Evolutionary conservation across 1,140 invertebrate species (phyloP).

Genomic region (Idris sp.): DNA sequence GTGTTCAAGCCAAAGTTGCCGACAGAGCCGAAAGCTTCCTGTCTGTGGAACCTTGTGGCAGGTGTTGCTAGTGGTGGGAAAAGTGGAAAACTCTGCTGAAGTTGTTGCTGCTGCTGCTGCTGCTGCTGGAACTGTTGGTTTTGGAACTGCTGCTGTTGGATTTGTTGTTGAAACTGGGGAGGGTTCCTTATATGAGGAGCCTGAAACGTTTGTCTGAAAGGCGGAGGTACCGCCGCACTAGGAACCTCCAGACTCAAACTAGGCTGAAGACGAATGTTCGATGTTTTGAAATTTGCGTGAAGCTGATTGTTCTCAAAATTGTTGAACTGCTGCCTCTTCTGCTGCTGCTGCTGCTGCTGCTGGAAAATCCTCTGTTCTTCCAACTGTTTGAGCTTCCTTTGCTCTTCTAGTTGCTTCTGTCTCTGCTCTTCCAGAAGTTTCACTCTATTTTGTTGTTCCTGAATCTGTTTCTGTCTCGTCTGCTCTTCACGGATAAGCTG

Average conservation of each 20-base stretch:
- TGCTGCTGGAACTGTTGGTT: no score
- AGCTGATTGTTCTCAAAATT: slow-evolving; percentile 67
- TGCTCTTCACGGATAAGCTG: slow-evolving; percentile 76
- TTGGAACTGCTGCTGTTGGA: no score
- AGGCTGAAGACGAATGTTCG: slow-evolving; percentile 72
- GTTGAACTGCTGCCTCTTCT: slow-evolving; percentile 66
- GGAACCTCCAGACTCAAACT: slow-evolving; percentile 74
- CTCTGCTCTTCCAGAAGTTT: slow-evolving; percentile 75
- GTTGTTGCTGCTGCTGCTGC: slow-evolving; percentile 71
- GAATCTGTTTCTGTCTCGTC: slow-evolving; percentile 74
- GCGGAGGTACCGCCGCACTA: slow-evolving; percentile 53
- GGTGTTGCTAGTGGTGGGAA: slow-evolving; percentile 75
- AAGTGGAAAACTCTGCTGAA: slow-evolving; percentile 74
- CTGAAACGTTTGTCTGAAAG: slow-evolving; percentile 61
- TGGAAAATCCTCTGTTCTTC: slow-evolving; percentile 70
- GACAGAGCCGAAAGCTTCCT: slow-evolving; percentile 73
- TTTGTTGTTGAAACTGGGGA: slow-evolving; percentile 65
- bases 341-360: slow-evolving; percentile 56
- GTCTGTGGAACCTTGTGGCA: slow-evolving; percentile 77
- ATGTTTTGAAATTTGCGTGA: slow-evolving; percentile 56
- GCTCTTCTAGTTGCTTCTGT: slow-evolving; percentile 69
- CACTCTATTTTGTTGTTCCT: slow-evolving; percentile 66
- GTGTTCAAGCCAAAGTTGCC: slow-evolving; percentile 81
- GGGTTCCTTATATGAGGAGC: slow-evolving; percentile 52
- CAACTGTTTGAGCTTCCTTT: slow-evolving; percentile 68